Evolutionary conservation across 2,797 vertebrate species (phyloP).

Genomic region (Eulemur rubriventer): DNA sequence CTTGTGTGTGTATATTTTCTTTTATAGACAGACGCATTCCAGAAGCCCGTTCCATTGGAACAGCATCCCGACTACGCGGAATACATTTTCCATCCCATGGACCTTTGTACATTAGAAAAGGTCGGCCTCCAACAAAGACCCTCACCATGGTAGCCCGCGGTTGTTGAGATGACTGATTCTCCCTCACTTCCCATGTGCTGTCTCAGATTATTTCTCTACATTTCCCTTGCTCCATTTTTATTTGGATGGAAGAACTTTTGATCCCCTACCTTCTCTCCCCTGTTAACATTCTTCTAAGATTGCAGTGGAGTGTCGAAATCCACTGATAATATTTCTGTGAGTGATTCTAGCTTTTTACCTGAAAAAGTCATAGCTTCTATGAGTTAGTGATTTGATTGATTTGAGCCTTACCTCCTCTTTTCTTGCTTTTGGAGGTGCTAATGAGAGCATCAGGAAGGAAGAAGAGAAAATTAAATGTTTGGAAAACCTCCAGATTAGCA

Average conservation of each 20-base stretch:
- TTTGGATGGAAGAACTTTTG: background rate
- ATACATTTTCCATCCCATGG: slow-evolving; percentile 99
- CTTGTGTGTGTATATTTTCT: background rate
- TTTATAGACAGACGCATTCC: slow-evolving; percentile 96
- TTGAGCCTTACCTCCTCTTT: background rate
- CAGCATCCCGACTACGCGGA: slow-evolving; percentile 99
- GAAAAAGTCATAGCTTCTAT: background rate
- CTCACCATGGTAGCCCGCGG: background rate
- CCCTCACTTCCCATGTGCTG: background rate
- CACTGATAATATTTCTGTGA: background rate
- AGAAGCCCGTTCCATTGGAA: slow-evolving; percentile 97
- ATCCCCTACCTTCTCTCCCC: background rate
- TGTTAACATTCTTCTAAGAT: background rate
- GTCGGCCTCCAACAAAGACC: slow-evolving; percentile 84
- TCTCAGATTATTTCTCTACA: background rate
- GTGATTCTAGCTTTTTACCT: background rate
- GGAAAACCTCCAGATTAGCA: slow-evolving; percentile 6
- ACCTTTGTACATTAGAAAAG: slow-evolving; percentile 98
- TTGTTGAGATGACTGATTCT: background rate
- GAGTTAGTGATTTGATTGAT: background rate
- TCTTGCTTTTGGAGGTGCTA: background rate
- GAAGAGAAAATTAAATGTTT: slow-evolving; percentile 16
- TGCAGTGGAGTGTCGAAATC: background rate
- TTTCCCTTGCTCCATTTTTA: background rate
- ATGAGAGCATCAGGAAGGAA: slow-evolving; percentile 25